Percentiles rank a stretch among this genome's conserved stretches.
Evolutionary conservation across 1,140 invertebrate genomes (phyloP).

Genomic region (Brachionus plicatilis): DNA sequence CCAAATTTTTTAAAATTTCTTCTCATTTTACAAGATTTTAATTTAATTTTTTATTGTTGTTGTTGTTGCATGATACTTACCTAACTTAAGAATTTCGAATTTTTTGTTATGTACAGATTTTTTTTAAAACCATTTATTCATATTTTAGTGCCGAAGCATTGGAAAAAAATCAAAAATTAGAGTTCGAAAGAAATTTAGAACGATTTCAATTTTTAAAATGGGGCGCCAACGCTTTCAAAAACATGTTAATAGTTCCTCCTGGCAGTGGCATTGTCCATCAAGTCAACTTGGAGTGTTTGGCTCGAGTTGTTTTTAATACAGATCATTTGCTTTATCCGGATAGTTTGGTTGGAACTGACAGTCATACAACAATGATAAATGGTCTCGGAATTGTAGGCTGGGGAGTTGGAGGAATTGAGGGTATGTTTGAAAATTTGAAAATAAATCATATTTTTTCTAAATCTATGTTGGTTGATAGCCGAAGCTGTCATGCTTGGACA

Average conservation of each 20-base stretch:
- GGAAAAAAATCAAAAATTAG: slow-evolving; percentile 85
- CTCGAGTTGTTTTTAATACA: slow-evolving; percentile 80
- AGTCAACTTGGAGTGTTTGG: slow-evolving; percentile 92
- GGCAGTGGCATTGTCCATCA: slow-evolving; percentile 97
- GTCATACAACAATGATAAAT: slow-evolving; percentile 98
- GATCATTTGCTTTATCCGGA: slow-evolving; percentile 75
- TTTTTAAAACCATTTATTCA: not conserved
- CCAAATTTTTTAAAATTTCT: slow-evolving; percentile 36
- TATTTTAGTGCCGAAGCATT: slow-evolving; percentile 73
- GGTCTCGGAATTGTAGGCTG: slow-evolving; percentile 69
- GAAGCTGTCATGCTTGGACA: slow-evolving; percentile 75
- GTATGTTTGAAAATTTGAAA: slow-evolving; percentile 46
- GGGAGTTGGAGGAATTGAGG: slow-evolving; percentile 69
- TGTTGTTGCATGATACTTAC: not conserved
- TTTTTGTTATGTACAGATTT: not conserved
- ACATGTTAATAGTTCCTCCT: slow-evolving; percentile 94
- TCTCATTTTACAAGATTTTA: slow-evolving; percentile 5
- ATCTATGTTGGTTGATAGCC: slow-evolving; percentile 57
- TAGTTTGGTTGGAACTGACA: slow-evolving; percentile 95
- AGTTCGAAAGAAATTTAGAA: slow-evolving; percentile 93
- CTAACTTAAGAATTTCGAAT: not conserved
- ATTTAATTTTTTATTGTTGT: not conserved
- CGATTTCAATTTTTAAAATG: slow-evolving; percentile 93
- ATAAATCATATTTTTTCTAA: not conserved
- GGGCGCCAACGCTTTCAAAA: slow-evolving; percentile 88